Evolutionary conservation across 2,113 vertebrate species (phyloP).

Genomic region (Accipiter cooperii): DNA sequence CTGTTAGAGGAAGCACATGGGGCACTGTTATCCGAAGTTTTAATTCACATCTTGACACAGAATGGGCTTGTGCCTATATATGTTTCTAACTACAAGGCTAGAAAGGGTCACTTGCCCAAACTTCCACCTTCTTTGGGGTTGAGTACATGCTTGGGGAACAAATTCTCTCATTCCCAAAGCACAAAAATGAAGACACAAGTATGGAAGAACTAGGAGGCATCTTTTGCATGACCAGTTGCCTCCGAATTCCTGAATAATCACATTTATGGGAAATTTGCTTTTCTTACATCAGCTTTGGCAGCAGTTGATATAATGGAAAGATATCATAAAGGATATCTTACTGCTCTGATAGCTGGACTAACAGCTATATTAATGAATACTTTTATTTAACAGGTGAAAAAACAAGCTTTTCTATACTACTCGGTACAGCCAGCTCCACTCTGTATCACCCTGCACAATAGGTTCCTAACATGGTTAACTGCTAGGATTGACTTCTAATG

Average conservation of each 20-base stretch:
- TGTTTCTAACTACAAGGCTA: no score
- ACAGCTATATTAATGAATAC: neutral
- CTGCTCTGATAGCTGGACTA: neutral
- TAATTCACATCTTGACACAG: neutral
- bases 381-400: neutral
- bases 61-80: rapidly evolving
- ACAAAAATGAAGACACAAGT: neutral
- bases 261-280: neutral
- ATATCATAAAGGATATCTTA: neutral
- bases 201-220: neutral
- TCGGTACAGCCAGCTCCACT: neutral
- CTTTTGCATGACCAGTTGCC: neutral
- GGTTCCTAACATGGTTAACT: neutral
- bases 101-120: neutral
- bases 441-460: neutral
- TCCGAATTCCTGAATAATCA: neutral
- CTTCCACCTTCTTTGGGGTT: neutral
- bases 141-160: rapidly evolving
- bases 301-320: neutral
- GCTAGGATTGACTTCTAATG: neutral
- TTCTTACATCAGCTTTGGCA: neutral
- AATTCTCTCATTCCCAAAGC: neutral
- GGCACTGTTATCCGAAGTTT: neutral
- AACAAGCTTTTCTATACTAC: neutral
- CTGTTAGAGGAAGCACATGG: rapidly evolving